These are phyloP conservation scores for Cataglyphis livida DNA, from an alignment of 2,888 invertebrate species.

Conservation along the genomic window DNA sequence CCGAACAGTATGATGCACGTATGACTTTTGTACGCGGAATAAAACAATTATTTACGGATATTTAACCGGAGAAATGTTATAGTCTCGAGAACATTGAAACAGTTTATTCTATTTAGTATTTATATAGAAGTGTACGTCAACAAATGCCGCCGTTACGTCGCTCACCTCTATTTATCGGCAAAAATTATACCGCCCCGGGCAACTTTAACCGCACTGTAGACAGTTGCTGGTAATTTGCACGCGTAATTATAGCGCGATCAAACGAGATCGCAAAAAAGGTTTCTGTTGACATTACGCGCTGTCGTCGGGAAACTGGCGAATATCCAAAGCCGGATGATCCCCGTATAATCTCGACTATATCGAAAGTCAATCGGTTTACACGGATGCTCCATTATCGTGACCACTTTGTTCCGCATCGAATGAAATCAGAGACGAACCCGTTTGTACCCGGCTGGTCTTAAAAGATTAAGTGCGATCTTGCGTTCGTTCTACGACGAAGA, in stretches of 20 bases:
- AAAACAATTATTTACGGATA: conserved; percentile 13
- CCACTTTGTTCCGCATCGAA: conserved; percentile 29
- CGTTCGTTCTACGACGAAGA: conserved; percentile 11
- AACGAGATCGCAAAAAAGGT: conserved; percentile 58
- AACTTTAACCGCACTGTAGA: conserved; percentile 26
- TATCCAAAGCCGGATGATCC: conserved; percentile 56
- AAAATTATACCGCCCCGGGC: conserved; percentile 22
- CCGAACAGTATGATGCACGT: not conserved
- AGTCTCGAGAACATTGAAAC: conserved; percentile 1
- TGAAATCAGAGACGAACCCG: conserved; percentile 1
- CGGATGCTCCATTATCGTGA: conserved; percentile 62
- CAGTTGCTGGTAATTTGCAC: conserved; percentile 59
- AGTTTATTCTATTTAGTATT: conserved; percentile 30
- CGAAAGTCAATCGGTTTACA: conserved; percentile 63
- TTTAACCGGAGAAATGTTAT: not conserved
- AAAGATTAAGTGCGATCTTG: conserved; percentile 49
- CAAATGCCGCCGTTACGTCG: not conserved
- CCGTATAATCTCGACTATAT: conserved; percentile 59
- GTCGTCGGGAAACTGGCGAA: conserved; percentile 31
- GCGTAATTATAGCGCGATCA: conserved; percentile 69
- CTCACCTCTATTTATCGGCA: not conserved
- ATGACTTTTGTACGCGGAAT: not conserved
- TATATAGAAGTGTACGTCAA: not conserved
- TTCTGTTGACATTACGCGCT: conserved; percentile 57
- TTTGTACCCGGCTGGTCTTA: conserved; percentile 21